Conservation (phyloP, 35 echinoderm and acorn worm species). For the Chiridota heheva region DNA sequence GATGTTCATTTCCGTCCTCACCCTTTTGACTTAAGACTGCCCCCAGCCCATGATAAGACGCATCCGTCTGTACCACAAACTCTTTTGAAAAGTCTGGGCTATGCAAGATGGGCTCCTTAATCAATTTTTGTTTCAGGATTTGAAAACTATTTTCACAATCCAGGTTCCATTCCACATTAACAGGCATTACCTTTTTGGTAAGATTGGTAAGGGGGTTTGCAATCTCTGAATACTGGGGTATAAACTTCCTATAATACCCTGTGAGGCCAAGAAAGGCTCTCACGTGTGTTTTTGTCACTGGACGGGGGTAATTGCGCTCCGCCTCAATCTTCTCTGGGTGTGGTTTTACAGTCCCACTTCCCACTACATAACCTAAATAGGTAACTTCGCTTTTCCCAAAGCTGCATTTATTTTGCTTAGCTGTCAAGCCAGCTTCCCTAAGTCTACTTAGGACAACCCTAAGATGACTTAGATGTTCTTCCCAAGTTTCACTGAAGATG, state of each 20-base stretch:
- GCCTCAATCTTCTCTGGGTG: constrained; percentile 36
- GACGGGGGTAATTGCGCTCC: constrained; percentile 20
- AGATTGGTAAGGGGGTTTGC: background rate
- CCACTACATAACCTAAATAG: constrained; percentile 59
- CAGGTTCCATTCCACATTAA: background rate
- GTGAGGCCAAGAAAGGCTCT: constrained; percentile 28
- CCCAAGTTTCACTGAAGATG: constrained; percentile 42
- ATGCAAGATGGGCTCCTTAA: background rate
- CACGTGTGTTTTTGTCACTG: constrained; percentile 13
- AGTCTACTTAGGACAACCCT: constrained; percentile 42
- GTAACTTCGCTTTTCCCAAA: constrained; percentile 36
- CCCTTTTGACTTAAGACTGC: constrained; percentile 28
- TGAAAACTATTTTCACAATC: background rate
- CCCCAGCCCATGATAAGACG: constrained; percentile 9
- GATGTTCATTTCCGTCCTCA: constrained; percentile 32
- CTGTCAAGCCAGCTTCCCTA: constrained; percentile 38
- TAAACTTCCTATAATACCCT: constrained; percentile 21
- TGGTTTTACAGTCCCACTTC: constrained; percentile 35
- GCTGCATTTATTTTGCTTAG: constrained; percentile 51
- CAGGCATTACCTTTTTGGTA: background rate
- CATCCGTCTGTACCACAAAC: background rate
- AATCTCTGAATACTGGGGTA: constrained; percentile 7
- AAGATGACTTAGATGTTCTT: constrained; percentile 31
- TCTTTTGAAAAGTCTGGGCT: constrained; percentile 8
- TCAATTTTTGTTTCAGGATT: background rate